Evolutionary conservation across 2,113 vertebrate species (phyloP).

Genomic region (Sminthopsis crassicaudata): DNA sequence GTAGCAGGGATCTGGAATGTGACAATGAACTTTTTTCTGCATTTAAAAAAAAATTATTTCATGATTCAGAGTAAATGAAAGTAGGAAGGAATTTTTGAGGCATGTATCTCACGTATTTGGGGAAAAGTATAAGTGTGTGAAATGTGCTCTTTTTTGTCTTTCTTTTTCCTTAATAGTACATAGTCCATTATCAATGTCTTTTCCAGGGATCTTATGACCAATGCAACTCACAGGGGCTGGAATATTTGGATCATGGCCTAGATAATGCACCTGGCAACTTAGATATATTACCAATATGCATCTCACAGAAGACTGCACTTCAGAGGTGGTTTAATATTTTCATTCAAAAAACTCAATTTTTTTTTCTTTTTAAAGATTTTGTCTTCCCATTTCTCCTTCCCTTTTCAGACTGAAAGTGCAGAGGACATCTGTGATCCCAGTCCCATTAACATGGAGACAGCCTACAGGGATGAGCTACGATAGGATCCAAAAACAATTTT

Average conservation of each 20-base stretch:
- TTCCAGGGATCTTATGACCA: slow-evolving; percentile 32
- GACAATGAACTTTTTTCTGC: background rate
- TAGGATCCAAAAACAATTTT: background rate
- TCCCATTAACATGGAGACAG: background rate
- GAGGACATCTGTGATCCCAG: background rate
- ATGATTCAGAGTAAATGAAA: background rate
- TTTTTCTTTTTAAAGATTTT: background rate
- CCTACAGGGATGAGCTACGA: background rate
- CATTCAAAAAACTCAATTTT: background rate
- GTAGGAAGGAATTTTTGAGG: background rate
- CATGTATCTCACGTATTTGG: background rate
- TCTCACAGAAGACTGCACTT: background rate
- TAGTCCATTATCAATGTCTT: slow-evolving; percentile 21
- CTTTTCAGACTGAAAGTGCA: background rate
- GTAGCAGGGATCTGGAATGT: background rate
- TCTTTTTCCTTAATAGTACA: background rate
- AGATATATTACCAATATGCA: slow-evolving; percentile 10
- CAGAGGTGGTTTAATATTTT: background rate
- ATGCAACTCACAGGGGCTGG: slow-evolving; percentile 33
- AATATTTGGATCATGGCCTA: slow-evolving; percentile 48
- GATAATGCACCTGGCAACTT: background rate
- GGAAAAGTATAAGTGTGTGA: background rate
- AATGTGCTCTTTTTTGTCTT: background rate
- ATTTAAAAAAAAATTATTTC: background rate
- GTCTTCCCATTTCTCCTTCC: background rate